These are phyloP conservation scores for Stenurella melanura DNA, from an alignment of 2,888 invertebrate genomes.

Conservation along the genomic window DNA sequence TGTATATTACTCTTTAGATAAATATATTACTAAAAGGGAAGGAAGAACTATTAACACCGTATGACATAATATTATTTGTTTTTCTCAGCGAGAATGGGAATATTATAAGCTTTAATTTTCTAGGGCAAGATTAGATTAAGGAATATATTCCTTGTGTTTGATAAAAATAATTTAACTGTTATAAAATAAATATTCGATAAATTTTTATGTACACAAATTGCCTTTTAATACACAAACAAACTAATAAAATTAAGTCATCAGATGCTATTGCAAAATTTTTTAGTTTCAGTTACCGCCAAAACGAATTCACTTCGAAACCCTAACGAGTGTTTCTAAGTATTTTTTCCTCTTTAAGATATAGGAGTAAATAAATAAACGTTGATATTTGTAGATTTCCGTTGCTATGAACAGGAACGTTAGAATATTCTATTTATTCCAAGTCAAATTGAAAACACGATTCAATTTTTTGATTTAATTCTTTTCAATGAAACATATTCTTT, in stretches of 20 bases:
- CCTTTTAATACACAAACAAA: not conserved
- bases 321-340: too few relatives aligned
- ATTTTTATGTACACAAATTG: not conserved
- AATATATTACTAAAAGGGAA: too few relatives aligned
- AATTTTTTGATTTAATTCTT: too few relatives aligned
- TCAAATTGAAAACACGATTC: too few relatives aligned
- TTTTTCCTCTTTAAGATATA: too few relatives aligned
- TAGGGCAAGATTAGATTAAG: not conserved
- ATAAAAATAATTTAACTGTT: conserved; percentile 4
- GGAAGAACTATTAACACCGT: not conserved
- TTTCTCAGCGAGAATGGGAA: not conserved
- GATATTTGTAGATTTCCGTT: too few relatives aligned
- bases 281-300: not conserved
- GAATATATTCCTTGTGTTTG: not conserved
- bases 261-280: not conserved
- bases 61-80: not conserved
- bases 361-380: too few relatives aligned
- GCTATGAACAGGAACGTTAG: too few relatives aligned
- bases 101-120: conserved; percentile 7
- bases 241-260: conserved; percentile 3
- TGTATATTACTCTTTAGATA: not conserved
- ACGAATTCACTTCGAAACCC: not conserved
- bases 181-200: conserved; percentile 7
- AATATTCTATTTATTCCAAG: too few relatives aligned
- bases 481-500: too few relatives aligned